Conservation (phyloP, 2,113 vertebrate species). For the Columba janthina region DNA sequence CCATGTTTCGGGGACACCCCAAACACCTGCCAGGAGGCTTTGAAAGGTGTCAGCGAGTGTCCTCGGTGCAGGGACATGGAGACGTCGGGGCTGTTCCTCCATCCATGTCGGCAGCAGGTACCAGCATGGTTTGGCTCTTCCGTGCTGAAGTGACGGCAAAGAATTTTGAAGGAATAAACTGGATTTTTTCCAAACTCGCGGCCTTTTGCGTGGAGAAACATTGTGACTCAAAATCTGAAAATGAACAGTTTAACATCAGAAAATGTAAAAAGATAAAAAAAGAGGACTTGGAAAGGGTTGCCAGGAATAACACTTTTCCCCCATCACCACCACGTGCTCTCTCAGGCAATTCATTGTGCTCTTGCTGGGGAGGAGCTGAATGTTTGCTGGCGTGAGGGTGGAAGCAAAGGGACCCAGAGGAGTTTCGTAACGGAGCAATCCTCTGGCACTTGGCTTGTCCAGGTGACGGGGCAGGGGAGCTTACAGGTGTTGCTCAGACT, state of each 20-base stretch:
- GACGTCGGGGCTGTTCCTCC: accelerated
- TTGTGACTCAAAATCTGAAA: conserved; percentile 46
- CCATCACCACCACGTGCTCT: neutral
- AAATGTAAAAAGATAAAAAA: neutral
- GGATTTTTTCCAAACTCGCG: neutral
- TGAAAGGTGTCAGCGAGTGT: neutral
- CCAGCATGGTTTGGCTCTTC: neutral
- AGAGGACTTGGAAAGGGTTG: neutral
- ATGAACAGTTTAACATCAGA: neutral
- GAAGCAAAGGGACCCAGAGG: neutral
- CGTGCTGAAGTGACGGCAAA: neutral
- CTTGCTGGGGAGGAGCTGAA: neutral
- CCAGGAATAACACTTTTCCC: neutral
- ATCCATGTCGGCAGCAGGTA: neutral
- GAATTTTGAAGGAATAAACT: neutral
- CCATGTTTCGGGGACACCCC: accelerated
- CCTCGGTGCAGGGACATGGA: accelerated
- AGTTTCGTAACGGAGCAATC: neutral
- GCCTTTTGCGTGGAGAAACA: neutral
- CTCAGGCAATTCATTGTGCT: accelerated
- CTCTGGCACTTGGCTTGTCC: neutral
- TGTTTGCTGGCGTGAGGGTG: neutral
- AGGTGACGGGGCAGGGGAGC: neutral
- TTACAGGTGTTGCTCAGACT: neutral
- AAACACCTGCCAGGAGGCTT: neutral